phyloP scores from a whole-genome alignment of 2,888 invertebrate species.

The Synanthedon vespiformis region DNA sequence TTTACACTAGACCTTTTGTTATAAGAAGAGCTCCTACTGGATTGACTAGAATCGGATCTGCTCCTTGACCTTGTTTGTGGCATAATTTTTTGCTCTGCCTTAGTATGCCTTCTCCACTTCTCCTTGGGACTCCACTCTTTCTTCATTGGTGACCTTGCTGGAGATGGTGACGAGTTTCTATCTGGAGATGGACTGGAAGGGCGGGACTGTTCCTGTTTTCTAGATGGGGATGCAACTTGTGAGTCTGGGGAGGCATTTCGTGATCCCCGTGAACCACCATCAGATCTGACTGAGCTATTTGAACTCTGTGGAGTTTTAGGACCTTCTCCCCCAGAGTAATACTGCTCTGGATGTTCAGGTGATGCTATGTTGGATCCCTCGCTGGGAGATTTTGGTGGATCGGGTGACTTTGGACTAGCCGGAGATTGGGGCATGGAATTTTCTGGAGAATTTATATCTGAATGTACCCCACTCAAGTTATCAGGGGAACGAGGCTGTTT shows the following conservation, averaged over 20 bases:
- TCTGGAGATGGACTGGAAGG: constrained; percentile 50
- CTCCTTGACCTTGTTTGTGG: constrained; percentile 33
- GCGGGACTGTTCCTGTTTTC: constrained; percentile 30
- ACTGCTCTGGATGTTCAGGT: constrained; percentile 33
- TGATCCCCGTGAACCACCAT: constrained; percentile 34
- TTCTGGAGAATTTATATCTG: constrained; percentile 61
- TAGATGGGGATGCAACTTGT: constrained; percentile 31
- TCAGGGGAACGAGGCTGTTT: constrained; percentile 39
- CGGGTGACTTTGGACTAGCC: constrained; percentile 51
- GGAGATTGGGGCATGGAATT: constrained; percentile 52
- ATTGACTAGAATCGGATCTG: constrained; percentile 56
- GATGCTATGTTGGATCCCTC: constrained; percentile 40
- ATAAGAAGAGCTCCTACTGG: constrained; percentile 55
- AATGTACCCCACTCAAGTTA: constrained; percentile 54
- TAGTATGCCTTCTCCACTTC: constrained; percentile 56
- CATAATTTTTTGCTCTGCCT: constrained; percentile 61
- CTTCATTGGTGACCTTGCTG: constrained; percentile 21
- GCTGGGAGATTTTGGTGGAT: constrained; percentile 35
- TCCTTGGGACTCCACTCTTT: constrained; percentile 54
- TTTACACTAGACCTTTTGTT: constrained; percentile 46
- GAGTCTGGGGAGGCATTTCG: constrained; percentile 46
- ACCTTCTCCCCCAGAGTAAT: constrained; percentile 36
- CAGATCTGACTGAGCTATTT: constrained; percentile 36
- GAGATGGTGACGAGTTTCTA: constrained; percentile 32
- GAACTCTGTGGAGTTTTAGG: constrained; percentile 54